Base-by-base conservation (phyloP, 2,888 invertebrate species). In the Miltochrista miniata region DNA sequence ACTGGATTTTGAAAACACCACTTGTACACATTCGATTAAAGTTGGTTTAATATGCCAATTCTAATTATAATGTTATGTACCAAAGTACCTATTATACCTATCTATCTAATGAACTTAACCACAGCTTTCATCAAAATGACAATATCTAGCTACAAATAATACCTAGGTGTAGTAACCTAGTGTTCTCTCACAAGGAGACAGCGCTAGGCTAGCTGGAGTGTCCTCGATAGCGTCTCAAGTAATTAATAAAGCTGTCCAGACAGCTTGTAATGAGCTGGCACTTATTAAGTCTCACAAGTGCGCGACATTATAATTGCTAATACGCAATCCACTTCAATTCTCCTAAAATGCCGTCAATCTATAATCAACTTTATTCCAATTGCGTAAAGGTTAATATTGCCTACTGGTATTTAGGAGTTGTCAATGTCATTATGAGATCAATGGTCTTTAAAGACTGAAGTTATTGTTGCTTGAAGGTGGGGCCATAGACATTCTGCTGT, bases 301-400 rank as follows among this genome's bases (percentile, higher is more conserved):
- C 52, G 71, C 71, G 74, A 78, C 81, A 87, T 87, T 88, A 87
- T 85, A 88, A 88, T 87, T 87, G 87, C 85, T 87, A 87, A 87
- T 88, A 83, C 75, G 64, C 68, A 60, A 54, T 70, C 63, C 70
- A 74, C 79, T 75, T 77, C 76, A 76, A 76, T 80, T 78, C 77
- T 76, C 61, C 60, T 58, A 61, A 59, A 57, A 57, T 52, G 63
- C 51, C 57, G 35, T 41, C 57, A 45, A 9, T 11, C 24, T 11
- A 48, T 41, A 33, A 24, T 41, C 13, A 38, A 7, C 44, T 41
- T 14, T 66, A 52, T 42, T 1, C 4, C 36, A 0, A 13, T 0
- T n/a, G 1, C 3, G 5, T 48, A 57, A 62, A 44, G 48, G 52
- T 18, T 44, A 30, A 48, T 71, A 70, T 45, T 68, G 56, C 59